Conservation (phyloP, 2,113 vertebrate genomes). For the Zingel zingel region DNA sequence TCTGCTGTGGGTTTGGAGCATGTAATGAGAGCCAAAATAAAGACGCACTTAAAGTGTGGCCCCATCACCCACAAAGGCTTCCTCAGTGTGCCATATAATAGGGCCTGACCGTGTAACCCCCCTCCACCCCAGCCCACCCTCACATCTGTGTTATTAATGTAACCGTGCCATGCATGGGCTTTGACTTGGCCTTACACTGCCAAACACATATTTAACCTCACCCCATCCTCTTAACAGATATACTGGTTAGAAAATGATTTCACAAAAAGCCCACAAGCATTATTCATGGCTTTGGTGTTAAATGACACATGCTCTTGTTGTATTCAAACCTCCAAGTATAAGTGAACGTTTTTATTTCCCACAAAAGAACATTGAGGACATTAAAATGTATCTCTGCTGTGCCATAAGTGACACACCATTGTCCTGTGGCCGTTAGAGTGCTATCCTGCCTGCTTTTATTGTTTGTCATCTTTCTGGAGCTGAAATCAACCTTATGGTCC, state of each 20-base stretch:
- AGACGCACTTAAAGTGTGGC: slow-evolving; percentile 80
- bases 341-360: slow-evolving; percentile 64
- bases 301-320: slow-evolving; percentile 83
- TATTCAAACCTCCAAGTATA: slow-evolving; percentile 6
- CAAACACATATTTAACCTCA: slow-evolving; percentile 88
- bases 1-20: slow-evolving; percentile 73
- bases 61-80: slow-evolving; percentile 80
- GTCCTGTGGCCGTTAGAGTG: slow-evolving; percentile 84
- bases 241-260: slow-evolving; percentile 90
- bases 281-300: slow-evolving; percentile 86
- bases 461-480: slow-evolving; percentile 92
- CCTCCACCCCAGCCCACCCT: slow-evolving; percentile 58
- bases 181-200: slow-evolving; percentile 79
- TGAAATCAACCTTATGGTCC: slow-evolving; percentile 83
- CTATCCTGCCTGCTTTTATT: slow-evolving; percentile 89
- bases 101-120: slow-evolving; percentile 69
- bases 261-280: slow-evolving; percentile 39
- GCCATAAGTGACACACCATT: slow-evolving; percentile 89
- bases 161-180: slow-evolving; percentile 83
- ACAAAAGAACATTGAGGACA: slow-evolving; percentile 86
- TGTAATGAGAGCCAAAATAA: slow-evolving; percentile 83
- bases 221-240: slow-evolving; percentile 87
- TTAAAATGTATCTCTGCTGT: slow-evolving; percentile 90
- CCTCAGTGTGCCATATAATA: slow-evolving; percentile 77
- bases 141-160: slow-evolving; percentile 89